phyloP scores from a whole-genome alignment of 2,888 invertebrate genomes.

The Nemotelus pantherinus region DNA sequence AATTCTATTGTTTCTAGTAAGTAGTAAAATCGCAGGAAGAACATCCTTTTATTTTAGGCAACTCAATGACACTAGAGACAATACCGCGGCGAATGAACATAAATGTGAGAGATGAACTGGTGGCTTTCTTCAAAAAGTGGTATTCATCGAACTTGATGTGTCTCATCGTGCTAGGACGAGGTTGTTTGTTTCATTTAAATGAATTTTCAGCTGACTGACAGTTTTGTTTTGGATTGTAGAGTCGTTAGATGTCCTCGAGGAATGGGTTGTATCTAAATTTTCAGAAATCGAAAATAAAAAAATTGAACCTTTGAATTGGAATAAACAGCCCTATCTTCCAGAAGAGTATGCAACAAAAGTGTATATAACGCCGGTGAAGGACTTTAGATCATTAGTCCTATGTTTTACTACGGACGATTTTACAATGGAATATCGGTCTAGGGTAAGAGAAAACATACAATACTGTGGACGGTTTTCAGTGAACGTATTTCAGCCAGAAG shows the following conservation, averaged over 20 bases:
- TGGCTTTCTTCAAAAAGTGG: conserved; percentile 90
- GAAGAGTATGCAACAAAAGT: conserved; percentile 77
- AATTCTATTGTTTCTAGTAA: not conserved
- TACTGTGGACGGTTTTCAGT: not conserved
- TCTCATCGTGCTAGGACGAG: conserved; percentile 87
- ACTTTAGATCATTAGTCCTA: conserved; percentile 83
- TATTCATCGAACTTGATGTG: conserved; percentile 97
- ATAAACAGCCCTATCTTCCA: conserved; percentile 82
- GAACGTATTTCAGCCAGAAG: conserved; percentile 75
- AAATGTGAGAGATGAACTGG: conserved; percentile 83
- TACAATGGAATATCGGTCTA: conserved; percentile 81
- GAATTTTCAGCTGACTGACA: not conserved
- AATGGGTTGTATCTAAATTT: conserved; percentile 82
- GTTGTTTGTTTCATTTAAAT: conserved; percentile 63
- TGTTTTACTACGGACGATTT: conserved; percentile 92
- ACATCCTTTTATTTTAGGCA: conserved; percentile 58
- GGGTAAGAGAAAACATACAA: conserved; percentile 70
- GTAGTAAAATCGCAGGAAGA: too few relatives aligned
- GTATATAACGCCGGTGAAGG: conserved; percentile 89
- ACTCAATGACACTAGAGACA: conserved; percentile 80
- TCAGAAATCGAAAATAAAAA: conserved; percentile 79
- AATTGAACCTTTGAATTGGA: conserved; percentile 78
- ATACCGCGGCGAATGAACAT: conserved; percentile 84
- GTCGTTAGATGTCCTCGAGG: conserved; percentile 85
- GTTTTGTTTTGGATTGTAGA: conserved; percentile 67